Base-by-base conservation (phyloP, 2,113 vertebrate species). In the Callipepla californica region DNA sequence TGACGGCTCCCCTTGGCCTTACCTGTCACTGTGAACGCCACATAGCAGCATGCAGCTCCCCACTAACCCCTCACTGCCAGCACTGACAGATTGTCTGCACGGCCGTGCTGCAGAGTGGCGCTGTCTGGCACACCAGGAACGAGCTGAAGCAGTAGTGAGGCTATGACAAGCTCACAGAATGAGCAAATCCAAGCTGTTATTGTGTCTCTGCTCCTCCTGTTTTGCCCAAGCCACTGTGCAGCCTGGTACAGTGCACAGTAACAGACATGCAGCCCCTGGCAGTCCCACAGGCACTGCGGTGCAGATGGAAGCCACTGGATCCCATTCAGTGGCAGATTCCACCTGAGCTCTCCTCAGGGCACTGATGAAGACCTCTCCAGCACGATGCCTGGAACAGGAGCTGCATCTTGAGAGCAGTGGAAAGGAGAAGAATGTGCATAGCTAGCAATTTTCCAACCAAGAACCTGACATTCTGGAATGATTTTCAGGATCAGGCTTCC, bases 181-280 rank as follows among this genome's bases (percentile, higher is more conserved):
- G 79, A 67, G 80, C 45, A 85, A 55, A 74, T 38, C 88, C 63
- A 62, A 87, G 89, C 84, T 93, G 73, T 28, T 59, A 5, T 62
- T 40, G 70, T 2, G 1, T 84, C 30, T 0, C 48, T 32, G 47
- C 22, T 76, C 28, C 26, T 72, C 36, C 75, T 13, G 5, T 26
- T 90, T 59, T 76, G 44, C 53, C 45, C 42, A 38, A 20, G 74
- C 63, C 61, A 50, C 80, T 42, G 30, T 48, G 67, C 69, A 89
- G 65, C 12, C 34, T 59, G 70, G 14, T 55, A 8, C n/a, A 21
- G 66, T 34, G 76, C 42, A 7, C 20, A 73, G 15, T 30, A 79
- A 17, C 50, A 34, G 34, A 0, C 16, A 4, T 55, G 36, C 32
- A 13, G 69, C 67, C 61, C 40, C 55, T 59, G 80, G 63, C 80